Evolutionary conservation across 2,888 invertebrate species (phyloP).

Genomic region (Tineola bisselliella): DNA sequence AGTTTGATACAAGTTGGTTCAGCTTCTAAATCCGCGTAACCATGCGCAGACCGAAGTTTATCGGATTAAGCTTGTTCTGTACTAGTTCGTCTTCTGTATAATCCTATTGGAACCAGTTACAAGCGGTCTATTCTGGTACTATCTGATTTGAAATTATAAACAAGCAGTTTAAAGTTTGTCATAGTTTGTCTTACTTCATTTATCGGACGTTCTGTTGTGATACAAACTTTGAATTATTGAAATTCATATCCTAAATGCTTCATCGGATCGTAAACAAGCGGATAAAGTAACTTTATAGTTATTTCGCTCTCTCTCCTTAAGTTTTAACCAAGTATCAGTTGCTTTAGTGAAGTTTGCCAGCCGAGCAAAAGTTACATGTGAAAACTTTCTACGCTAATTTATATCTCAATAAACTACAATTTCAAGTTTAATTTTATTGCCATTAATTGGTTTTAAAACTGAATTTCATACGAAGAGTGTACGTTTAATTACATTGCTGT

Average conservation of each 20-base stretch:
- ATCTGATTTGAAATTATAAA: constrained; percentile 55
- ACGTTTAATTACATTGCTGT: neutral
- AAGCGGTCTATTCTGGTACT: constrained; percentile 10
- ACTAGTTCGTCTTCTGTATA: constrained; percentile 30
- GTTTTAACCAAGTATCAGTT: constrained; percentile 1
- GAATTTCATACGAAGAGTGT: neutral
- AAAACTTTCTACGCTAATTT: neutral
- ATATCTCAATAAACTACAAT: constrained; percentile 3
- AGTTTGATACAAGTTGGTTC: constrained; percentile 10
- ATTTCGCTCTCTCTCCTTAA: neutral
- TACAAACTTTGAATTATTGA: constrained; percentile 1
- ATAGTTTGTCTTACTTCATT: neutral
- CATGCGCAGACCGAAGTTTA: constrained; percentile 48
- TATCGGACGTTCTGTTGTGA: neutral
- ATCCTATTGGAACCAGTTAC: constrained; percentile 39
- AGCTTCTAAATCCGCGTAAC: constrained; percentile 61
- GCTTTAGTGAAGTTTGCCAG: neutral
- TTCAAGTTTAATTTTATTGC: neutral
- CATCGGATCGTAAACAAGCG: neutral
- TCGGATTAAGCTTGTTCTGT: constrained; percentile 51
- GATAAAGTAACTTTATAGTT: neutral
- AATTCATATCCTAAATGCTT: neutral
- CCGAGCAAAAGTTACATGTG: constrained; percentile 5
- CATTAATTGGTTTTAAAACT: constrained; percentile 3
- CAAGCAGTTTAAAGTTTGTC: constrained; percentile 28